Evolutionary conservation across 1,140 invertebrate genomes (phyloP).

Genomic region (Drosophila orosa): DNA sequence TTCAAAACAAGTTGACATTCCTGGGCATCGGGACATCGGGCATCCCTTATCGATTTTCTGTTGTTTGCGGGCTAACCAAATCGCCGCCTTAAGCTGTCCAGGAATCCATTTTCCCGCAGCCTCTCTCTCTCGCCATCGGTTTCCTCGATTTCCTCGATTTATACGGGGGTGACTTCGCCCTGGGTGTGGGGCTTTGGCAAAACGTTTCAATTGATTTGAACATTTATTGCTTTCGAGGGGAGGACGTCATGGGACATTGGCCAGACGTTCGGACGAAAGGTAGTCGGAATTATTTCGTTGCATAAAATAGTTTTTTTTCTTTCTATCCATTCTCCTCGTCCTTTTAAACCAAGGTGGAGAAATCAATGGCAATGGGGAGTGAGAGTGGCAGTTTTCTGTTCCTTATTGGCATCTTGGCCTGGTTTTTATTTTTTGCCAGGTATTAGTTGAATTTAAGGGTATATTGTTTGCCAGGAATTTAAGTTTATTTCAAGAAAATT

Average conservation of each 20-base stretch:
- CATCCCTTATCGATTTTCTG: constrained; percentile 75
- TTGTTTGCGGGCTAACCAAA: constrained; percentile 63
- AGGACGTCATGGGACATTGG: constrained; percentile 50
- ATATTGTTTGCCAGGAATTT: not conserved
- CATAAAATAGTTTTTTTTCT: constrained; percentile 66
- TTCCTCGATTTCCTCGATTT: constrained; percentile 51
- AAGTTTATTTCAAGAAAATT: not conserved
- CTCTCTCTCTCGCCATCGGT: not conserved
- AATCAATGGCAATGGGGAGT: constrained; percentile 36
- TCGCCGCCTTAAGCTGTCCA: constrained; percentile 76
- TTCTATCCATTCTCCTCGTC: constrained; percentile 28
- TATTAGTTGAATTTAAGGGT: not conserved
- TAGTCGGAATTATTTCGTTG: constrained; percentile 73
- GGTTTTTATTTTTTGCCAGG: constrained; percentile 19
- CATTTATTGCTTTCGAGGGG: constrained; percentile 77
- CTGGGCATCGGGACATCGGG: constrained; percentile 20
- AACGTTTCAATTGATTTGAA: constrained; percentile 81
- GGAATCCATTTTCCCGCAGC: constrained; percentile 55
- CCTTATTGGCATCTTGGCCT: constrained; percentile 45
- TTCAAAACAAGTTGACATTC: constrained; percentile 80
- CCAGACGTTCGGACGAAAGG: constrained; percentile 54
- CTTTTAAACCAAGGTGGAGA: constrained; percentile 49
- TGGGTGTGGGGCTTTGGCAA: constrained; percentile 73
- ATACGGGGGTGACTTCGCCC: constrained; percentile 38
- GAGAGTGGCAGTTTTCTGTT: constrained; percentile 23